These are phyloP conservation scores for Drosophila borealis DNA, from an alignment of 2,888 invertebrate species.

Conservation along the genomic window DNA sequence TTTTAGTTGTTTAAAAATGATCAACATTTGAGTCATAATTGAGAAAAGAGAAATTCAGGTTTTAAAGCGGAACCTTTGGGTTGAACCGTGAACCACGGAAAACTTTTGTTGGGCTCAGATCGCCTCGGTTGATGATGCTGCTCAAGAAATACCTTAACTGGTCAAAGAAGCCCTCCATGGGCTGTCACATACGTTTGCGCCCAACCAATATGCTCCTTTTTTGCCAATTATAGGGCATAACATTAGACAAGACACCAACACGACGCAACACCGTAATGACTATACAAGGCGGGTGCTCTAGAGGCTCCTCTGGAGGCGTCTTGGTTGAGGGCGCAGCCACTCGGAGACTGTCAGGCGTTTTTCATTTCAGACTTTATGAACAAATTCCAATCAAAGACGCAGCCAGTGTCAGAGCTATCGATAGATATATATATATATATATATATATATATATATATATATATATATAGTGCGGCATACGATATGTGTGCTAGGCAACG, in stretches of 20 bases:
- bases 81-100: too few species aligned
- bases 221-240: background rate
- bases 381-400: constrained; percentile 67
- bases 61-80: too few species aligned
- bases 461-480: constrained; percentile 15
- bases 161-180: too few species aligned
- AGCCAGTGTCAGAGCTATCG: constrained; percentile 36
- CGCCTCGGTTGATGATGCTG: too few species aligned
- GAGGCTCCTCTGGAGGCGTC: constrained; percentile 43
- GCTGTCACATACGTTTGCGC: too few species aligned
- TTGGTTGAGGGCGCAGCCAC: constrained; percentile 47
- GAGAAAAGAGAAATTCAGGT: too few species aligned
- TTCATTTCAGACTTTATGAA: constrained; percentile 38
- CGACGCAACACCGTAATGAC: constrained; percentile 27
- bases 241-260: constrained; percentile 28
- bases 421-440: constrained; percentile 32
- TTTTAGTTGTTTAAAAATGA: too few species aligned
- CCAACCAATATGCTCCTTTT: too few species aligned
- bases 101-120: too few species aligned
- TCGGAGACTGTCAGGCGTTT: constrained; percentile 47
- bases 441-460: constrained; percentile 9
- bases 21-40: too few species aligned
- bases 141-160: too few species aligned
- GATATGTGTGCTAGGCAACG: constrained; percentile 37
- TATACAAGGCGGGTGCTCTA: constrained; percentile 38